These are phyloP conservation scores for Sympetrum striolatum DNA, from an alignment of 2,888 invertebrate genomes.

Conservation along the genomic window DNA sequence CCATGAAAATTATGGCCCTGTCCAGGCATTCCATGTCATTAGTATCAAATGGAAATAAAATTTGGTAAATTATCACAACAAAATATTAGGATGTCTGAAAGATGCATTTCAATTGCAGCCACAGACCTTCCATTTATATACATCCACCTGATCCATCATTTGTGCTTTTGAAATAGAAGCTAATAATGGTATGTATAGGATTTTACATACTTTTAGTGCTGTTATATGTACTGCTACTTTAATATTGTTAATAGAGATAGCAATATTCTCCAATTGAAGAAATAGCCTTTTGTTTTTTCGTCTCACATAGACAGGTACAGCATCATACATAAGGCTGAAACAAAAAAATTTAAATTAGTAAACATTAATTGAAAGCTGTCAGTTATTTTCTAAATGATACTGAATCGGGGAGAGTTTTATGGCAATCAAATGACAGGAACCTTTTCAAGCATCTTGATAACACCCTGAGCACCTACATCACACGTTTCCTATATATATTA, in stretches of 20 bases:
- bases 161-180: conserved; percentile 3
- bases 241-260: neutral
- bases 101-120: conserved; percentile 7
- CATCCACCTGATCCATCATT: conserved; percentile 10
- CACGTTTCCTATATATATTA: too few species aligned
- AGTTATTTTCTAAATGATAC: too few species aligned
- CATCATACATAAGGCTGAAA: conserved; percentile 23
- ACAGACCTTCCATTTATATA: conserved; percentile 16
- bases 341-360: neutral
- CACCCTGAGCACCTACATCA: too few species aligned
- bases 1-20: conserved; percentile 9
- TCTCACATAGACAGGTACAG: neutral
- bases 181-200: conserved; percentile 11
- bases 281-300: neutral
- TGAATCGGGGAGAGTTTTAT: neutral
- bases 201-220: conserved; percentile 36
- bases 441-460: too few species aligned
- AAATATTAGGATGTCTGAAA: conserved; percentile 31
- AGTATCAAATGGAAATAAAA: conserved; percentile 38
- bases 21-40: conserved; percentile 7
- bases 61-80: conserved; percentile 44
- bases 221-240: neutral
- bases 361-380: neutral
- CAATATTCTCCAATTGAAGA: neutral
- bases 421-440: too few species aligned